phyloP scores from a whole-genome alignment of 1,140 invertebrate genomes.

The Paraescarpia echinospica region DNA sequence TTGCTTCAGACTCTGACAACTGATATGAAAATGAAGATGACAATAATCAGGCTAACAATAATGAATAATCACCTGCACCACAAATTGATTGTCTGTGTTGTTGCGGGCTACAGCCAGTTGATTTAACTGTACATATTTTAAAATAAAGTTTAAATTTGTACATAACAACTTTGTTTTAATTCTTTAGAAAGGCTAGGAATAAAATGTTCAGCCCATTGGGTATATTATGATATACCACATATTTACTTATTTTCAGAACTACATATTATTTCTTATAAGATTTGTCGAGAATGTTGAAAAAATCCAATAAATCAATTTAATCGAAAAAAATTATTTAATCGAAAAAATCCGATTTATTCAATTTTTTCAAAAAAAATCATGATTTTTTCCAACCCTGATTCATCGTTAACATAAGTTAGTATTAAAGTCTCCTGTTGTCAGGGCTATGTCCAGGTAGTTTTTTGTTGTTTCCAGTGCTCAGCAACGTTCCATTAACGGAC shows the following conservation, averaged over 20 bases:
- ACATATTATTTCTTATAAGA: slow-evolving; percentile 7
- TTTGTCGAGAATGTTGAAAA: neutral
- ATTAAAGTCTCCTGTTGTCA: too few species aligned
- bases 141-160: slow-evolving; percentile 17
- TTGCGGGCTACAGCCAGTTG: too few species aligned
- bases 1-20: slow-evolving; percentile 14
- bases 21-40: slow-evolving; percentile 13
- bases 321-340: too few species aligned
- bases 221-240: slow-evolving; percentile 16
- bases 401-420: too few species aligned
- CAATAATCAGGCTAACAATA: slow-evolving; percentile 15
- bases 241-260: neutral
- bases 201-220: slow-evolving; percentile 9
- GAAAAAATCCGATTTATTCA: neutral
- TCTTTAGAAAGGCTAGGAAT: slow-evolving; percentile 3
- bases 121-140: slow-evolving; percentile 1
- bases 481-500: too few species aligned
- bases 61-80: slow-evolving; percentile 10
- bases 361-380: slow-evolving; percentile 4
- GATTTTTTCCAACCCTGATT: slow-evolving; percentile 17
- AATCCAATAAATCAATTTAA: slow-evolving; percentile 16
- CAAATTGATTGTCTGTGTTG: neutral
- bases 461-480: too few species aligned
- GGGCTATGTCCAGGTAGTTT: too few species aligned
- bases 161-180: slow-evolving; percentile 8